These are phyloP conservation scores for Limanda limanda DNA, from an alignment of 2,113 vertebrate species.

Conservation along the genomic window DNA sequence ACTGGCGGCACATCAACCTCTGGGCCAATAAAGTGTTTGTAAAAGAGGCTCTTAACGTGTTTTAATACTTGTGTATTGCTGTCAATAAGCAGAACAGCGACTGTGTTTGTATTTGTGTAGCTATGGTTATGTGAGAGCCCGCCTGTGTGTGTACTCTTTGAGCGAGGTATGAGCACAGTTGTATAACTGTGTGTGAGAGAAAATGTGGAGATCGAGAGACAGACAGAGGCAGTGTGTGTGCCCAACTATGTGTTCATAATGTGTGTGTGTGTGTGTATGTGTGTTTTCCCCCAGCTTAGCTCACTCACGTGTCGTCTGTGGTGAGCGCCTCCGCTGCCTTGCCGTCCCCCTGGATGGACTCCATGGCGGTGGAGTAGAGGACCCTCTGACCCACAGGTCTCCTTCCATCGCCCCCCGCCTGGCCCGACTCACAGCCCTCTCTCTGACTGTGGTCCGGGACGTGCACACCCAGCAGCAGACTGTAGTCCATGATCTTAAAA, in stretches of 20 bases:
- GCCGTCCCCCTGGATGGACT: slow-evolving; percentile 97
- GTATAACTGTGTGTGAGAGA: slow-evolving; percentile 44
- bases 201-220: slow-evolving; percentile 32
- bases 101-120: slow-evolving; percentile 68
- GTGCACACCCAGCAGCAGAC: slow-evolving; percentile 94
- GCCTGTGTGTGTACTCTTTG: slow-evolving; percentile 15
- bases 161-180: slow-evolving; percentile 21
- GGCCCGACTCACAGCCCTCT: slow-evolving; percentile 87
- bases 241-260: slow-evolving; percentile 56
- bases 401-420: slow-evolving; percentile 84
- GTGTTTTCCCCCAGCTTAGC: slow-evolving; percentile 29
- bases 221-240: slow-evolving; percentile 32
- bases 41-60: slow-evolving; percentile 40
- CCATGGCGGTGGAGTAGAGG: slow-evolving; percentile 98
- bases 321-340: slow-evolving; percentile 88
- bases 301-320: slow-evolving; percentile 92
- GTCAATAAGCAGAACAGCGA: slow-evolving; percentile 41
- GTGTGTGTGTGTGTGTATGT: slow-evolving; percentile 8
- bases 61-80: slow-evolving; percentile 43
- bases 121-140: slow-evolving; percentile 58
- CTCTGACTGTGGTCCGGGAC: slow-evolving; percentile 86
- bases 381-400: slow-evolving; percentile 91
- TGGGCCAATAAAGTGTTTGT: slow-evolving; percentile 61
- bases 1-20: background rate
- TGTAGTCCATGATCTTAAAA: slow-evolving; percentile 99